A percentile compares a stretch with the other conserved stretches of the same genome.
These are phyloP conservation scores for Ictalurus furcatus DNA, from an alignment of 2,113 vertebrate species.

Conservation along the genomic window DNA sequence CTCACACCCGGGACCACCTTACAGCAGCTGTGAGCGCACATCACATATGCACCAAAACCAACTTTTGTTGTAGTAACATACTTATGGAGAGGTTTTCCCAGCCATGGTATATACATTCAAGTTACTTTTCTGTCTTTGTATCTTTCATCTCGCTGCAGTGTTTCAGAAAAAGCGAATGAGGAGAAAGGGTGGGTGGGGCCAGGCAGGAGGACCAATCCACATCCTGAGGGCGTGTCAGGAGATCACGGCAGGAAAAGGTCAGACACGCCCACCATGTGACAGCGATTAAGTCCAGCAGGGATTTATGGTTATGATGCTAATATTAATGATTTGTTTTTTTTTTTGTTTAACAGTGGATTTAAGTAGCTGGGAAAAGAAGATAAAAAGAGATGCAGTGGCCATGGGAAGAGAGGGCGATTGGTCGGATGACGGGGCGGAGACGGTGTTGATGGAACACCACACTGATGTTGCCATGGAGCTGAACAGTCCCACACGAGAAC, in stretches of 20 bases:
- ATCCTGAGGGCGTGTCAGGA: slow-evolving; percentile 84
- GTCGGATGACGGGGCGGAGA: slow-evolving; percentile 69
- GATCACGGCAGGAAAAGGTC: slow-evolving; percentile 84
- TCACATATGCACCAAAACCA: background rate
- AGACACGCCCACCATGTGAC: background rate
- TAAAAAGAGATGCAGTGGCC: slow-evolving; percentile 77
- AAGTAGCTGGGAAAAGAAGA: slow-evolving; percentile 88
- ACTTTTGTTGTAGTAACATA: slow-evolving; percentile 16
- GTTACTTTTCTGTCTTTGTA: background rate
- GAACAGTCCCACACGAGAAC: slow-evolving; percentile 73
- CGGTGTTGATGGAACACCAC: slow-evolving; percentile 79
- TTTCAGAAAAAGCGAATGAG: slow-evolving; percentile 82
- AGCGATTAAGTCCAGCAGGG: background rate
- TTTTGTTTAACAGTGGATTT: slow-evolving; percentile 77
- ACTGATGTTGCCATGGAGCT: slow-evolving; percentile 79
- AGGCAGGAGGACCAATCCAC: slow-evolving; percentile 81
- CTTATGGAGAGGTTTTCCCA: background rate
- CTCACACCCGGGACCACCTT: slow-evolving; percentile 81
- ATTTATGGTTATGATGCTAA: too few relatives aligned
- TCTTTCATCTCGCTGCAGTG: slow-evolving; percentile 64
- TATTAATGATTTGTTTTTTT: background rate
- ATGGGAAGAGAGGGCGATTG: slow-evolving; percentile 71
- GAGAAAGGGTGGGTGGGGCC: slow-evolving; percentile 76
- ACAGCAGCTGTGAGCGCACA: slow-evolving; percentile 61
- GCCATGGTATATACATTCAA: background rate